Evolutionary conservation across 2,888 invertebrate genomes (phyloP).

Genomic region (Serripes groenlandicus): DNA sequence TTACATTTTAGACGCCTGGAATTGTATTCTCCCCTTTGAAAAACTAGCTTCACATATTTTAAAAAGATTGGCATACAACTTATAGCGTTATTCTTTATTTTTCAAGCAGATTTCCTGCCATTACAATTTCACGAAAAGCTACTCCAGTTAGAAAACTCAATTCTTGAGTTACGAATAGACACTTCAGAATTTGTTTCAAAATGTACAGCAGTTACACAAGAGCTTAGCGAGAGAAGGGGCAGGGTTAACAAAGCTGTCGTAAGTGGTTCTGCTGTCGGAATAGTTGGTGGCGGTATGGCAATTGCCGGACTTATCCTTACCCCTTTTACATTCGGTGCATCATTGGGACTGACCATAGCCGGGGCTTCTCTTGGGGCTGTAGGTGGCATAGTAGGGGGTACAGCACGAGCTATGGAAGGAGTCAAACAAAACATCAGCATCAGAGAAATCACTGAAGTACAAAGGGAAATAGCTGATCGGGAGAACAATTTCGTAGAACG

Average conservation of each 20-base stretch:
- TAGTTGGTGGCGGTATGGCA: constrained; percentile 27
- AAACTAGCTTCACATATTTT: too few species aligned
- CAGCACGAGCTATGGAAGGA: constrained; percentile 17
- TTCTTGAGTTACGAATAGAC: background rate
- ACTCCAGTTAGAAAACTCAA: background rate
- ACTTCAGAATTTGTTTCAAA: background rate
- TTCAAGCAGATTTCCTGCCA: background rate
- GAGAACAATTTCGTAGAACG: constrained; percentile 5
- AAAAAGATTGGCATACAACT: too few species aligned
- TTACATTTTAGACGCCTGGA: too few species aligned
- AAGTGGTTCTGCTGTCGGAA: constrained; percentile 17
- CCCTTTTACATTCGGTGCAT: constrained; percentile 38
- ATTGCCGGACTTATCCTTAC: constrained; percentile 31
- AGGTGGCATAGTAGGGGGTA: constrained; percentile 16
- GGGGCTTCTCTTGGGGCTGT: constrained; percentile 27
- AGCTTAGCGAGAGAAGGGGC: constrained; percentile 6
- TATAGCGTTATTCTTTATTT: too few species aligned
- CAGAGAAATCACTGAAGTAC: constrained; percentile 10
- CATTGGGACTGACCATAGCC: constrained; percentile 27
- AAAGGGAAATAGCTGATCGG: constrained; percentile 4
- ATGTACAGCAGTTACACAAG: background rate
- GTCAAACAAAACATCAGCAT: constrained; percentile 22
- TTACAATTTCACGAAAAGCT: background rate
- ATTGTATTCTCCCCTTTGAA: too few species aligned
- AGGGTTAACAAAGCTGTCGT: constrained; percentile 24